Evolutionary conservation across 2,888 invertebrate genomes (phyloP), one percentile per base, ranked within the genome.

Genomic region (Cheilosia variabilis): DNA sequence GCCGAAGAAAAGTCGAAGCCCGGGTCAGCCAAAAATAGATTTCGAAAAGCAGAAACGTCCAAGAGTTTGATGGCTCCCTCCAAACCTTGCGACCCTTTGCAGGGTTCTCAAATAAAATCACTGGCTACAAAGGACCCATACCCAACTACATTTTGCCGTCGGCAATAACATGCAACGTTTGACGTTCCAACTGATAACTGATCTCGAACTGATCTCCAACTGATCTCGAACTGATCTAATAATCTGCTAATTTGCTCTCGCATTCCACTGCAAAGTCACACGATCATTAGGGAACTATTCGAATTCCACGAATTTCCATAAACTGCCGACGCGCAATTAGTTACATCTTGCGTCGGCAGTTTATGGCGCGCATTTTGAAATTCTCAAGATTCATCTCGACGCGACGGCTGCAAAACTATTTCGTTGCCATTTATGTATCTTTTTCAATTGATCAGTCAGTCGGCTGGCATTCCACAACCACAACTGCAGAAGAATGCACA

Each of bases 401-500:
- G 10, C 1, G 27, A 2, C 24, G 19, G 24, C 52, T 58, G 47
- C 34, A 22, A 6, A 45, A 45, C 52, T 43, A 19, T 19, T 69
- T 34, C 34, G 19, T 47, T 37, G 7, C 60, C 69, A 69, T 75
- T 60, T 65, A 65, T 76, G 45, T 55, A 60, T 73, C 66, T 80
- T 17, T 63, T 69, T 37, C 50, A 73, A 71, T 37, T 75, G 53
- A 77, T 57, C 66, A 58, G 34, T n/a, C 47, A 24, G 4, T 37
- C 34, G 27, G 41, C 50, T 53, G 55, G 69, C 79, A 83, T 83
- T 81, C 76, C 81, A 65, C 34, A n/a, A 19, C 62, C 13, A 37
- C 22, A 27, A 53, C 17, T 22, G 34, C 19, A 9, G 10, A n/a
- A 69, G 43, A 80, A 52, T 81, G 55, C 63, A 19, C 50, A 31